Evolutionary conservation across 2,888 invertebrate species (phyloP).

Genomic region (Alloscopus bannaensis): DNA sequence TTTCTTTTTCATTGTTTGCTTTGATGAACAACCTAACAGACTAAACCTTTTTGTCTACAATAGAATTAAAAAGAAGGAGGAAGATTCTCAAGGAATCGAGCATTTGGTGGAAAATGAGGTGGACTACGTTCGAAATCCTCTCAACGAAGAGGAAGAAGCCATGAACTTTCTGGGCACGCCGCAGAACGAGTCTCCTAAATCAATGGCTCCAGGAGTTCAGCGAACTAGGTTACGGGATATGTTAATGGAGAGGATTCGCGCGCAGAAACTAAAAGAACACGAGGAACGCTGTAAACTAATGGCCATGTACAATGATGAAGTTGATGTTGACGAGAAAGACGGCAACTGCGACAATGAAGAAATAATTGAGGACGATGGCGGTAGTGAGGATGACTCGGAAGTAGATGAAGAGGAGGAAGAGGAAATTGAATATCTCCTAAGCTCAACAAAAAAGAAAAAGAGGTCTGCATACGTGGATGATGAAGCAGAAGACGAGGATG

Average conservation of each 20-base stretch:
- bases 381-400: conserved; percentile 77
- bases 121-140: conserved; percentile 65
- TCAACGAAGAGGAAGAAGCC: conserved; percentile 62
- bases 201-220: conserved; percentile 64
- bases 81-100: conserved; percentile 74
- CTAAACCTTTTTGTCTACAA: conserved; percentile 32
- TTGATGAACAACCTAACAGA: background rate
- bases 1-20: too few relatives aligned
- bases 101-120: conserved; percentile 73
- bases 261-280: conserved; percentile 71
- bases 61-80: conserved; percentile 75
- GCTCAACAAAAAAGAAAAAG: conserved; percentile 76
- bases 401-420: conserved; percentile 71
- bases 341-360: conserved; percentile 75
- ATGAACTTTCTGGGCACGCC: conserved; percentile 1
- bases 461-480: conserved; percentile 54
- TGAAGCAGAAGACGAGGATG: conserved; percentile 74
- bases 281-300: conserved; percentile 74
- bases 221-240: conserved; percentile 50
- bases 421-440: conserved; percentile 53
- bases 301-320: conserved; percentile 73
- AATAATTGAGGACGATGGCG: conserved; percentile 75
- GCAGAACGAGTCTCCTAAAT: conserved; percentile 35
- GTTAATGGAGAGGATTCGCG: conserved; percentile 69
- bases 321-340: conserved; percentile 75